phyloP scores from a whole-genome alignment of 2,797 vertebrate genomes.

The Myiotriccus ornatus region DNA sequence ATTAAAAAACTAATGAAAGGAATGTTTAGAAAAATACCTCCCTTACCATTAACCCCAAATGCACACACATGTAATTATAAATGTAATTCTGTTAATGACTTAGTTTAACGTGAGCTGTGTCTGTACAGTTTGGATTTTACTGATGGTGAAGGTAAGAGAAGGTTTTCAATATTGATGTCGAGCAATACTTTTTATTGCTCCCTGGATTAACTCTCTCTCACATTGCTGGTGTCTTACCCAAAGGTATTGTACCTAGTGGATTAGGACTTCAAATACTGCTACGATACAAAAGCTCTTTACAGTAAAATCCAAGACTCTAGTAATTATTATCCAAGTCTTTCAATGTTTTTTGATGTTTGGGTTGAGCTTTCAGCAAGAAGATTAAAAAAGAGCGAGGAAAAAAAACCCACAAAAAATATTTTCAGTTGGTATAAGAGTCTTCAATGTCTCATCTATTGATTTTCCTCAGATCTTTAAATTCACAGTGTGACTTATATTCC shows the following conservation, averaged over 20 bases:
- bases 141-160: constrained; percentile 47
- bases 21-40: background rate
- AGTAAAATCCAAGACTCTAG: constrained; percentile 62
- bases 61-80: constrained; percentile 2
- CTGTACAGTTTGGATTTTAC: constrained; percentile 29
- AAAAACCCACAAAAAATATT: background rate
- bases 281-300: constrained; percentile 66
- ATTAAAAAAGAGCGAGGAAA: constrained; percentile 35
- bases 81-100: constrained; percentile 45
- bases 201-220: constrained; percentile 54
- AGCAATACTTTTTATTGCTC: constrained; percentile 29
- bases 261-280: constrained; percentile 70
- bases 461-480: constrained; percentile 73
- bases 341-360: constrained; percentile 67
- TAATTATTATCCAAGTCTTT: constrained; percentile 72
- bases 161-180: background rate
- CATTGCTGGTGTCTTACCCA: constrained; percentile 8
- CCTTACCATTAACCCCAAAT: background rate
- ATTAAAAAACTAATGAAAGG: background rate
- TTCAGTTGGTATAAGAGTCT: constrained; percentile 48
- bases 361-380: constrained; percentile 53
- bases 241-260: constrained; percentile 65
- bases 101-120: constrained; percentile 25
- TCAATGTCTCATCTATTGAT: constrained; percentile 68
- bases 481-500: constrained; percentile 74